phyloP scores from a whole-genome alignment of 2,888 invertebrate genomes.

The Orthonevra nobilis region DNA sequence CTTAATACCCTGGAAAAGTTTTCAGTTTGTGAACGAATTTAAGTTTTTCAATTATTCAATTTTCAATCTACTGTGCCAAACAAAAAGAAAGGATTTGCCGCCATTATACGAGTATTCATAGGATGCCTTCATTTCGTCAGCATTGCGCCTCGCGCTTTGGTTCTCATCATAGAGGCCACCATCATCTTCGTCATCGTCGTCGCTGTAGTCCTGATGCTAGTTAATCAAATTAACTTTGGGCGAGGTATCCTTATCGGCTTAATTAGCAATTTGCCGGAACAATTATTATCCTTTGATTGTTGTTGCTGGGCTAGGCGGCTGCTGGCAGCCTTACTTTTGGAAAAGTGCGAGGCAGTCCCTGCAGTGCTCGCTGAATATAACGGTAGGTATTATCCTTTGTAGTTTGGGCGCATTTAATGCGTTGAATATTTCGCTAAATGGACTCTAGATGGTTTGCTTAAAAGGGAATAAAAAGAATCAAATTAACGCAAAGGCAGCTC shows the following conservation, averaged over 20 bases:
- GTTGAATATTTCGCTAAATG: not conserved
- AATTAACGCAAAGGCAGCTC: constrained; percentile 10
- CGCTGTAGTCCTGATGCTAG: constrained; percentile 37
- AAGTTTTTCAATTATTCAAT: constrained; percentile 70
- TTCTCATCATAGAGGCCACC: too few relatives aligned
- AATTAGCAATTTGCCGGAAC: constrained; percentile 68
- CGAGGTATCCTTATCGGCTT: constrained; percentile 69
- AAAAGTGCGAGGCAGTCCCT: constrained; percentile 13
- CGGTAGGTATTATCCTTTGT: constrained; percentile 46
- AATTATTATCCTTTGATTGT: constrained; percentile 56
- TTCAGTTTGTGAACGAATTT: constrained; percentile 53
- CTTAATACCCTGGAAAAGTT: constrained; percentile 62
- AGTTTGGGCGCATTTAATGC: constrained; percentile 30
- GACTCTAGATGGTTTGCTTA: not conserved
- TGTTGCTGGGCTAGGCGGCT: constrained; percentile 1
- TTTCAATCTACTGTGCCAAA: constrained; percentile 58
- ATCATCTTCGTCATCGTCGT: not conserved
- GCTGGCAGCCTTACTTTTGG: constrained; percentile 37
- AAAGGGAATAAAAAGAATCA: constrained; percentile 22
- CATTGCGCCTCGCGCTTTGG: too few relatives aligned
- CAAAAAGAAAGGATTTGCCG: constrained; percentile 27
- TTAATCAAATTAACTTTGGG: constrained; percentile 69
- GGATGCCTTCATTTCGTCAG: constrained; percentile 41
- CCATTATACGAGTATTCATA: not conserved
- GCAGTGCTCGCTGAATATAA: not conserved